Evolutionary conservation across 2,113 vertebrate genomes (phyloP).

Genomic region (Sebastes schlegelii): DNA sequence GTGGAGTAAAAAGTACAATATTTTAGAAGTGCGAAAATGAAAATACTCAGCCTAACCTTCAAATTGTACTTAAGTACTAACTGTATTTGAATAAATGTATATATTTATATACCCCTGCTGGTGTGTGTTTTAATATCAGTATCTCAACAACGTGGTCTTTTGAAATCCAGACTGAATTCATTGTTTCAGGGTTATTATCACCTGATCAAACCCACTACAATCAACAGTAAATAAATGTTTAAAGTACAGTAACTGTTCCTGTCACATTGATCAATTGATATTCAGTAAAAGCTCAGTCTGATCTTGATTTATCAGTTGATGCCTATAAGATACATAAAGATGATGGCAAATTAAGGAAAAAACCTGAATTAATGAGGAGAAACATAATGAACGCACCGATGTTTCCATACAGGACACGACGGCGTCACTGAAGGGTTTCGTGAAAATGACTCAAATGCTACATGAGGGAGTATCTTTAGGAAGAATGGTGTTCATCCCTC

Average conservation of each 20-base stretch:
- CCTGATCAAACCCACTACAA: background rate
- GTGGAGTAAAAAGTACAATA: slow-evolving; percentile 3
- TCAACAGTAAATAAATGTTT: background rate
- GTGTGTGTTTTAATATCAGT: background rate
- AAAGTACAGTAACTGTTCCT: background rate
- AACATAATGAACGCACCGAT: background rate
- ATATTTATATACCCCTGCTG: too few relatives aligned
- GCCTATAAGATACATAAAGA: background rate
- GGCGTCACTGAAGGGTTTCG: background rate
- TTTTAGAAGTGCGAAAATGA: background rate
- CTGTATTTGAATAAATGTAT: background rate
- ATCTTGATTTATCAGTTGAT: background rate
- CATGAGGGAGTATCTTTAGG: background rate
- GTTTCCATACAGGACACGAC: background rate
- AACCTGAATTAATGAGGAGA: background rate
- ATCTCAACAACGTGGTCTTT: background rate
- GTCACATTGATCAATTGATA: too few relatives aligned
- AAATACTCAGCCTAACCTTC: background rate
- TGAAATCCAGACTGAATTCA: background rate
- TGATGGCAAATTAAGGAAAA: background rate
- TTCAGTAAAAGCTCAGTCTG: background rate
- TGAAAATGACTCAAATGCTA: background rate
- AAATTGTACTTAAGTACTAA: background rate
- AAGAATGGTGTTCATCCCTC: background rate
- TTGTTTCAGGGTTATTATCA: background rate